Percentiles rank a stretch among this genome's conserved stretches.
phyloP scores from a whole-genome alignment of 1,140 invertebrate species.

The Lutraria rhynchaena region DNA sequence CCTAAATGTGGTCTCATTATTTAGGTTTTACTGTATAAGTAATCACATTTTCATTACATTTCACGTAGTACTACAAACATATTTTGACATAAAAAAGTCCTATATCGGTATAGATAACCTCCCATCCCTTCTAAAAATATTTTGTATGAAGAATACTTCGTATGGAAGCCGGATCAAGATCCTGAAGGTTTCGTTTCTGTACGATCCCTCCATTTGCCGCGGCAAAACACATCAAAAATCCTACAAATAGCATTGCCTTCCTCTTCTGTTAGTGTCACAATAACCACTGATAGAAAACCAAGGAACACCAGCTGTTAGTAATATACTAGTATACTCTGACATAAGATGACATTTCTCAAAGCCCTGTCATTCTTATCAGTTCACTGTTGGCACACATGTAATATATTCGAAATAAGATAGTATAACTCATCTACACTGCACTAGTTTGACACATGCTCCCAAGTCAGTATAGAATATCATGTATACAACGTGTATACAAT shows the following conservation, averaged over 20 bases:
- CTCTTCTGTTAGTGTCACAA: too few species aligned
- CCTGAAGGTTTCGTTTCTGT: conserved; percentile 2
- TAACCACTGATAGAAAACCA: too few species aligned
- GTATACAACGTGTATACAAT: too few species aligned
- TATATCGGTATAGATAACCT: background rate
- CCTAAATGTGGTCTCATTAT: background rate
- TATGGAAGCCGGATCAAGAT: conserved; percentile 17
- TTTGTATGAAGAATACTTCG: background rate
- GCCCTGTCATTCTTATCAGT: too few species aligned
- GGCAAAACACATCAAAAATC: background rate
- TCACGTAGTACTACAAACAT: background rate
- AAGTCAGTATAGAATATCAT: too few species aligned
- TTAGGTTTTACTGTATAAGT: background rate
- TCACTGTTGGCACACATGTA: too few species aligned
- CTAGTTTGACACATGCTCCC: too few species aligned
- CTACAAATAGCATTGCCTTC: background rate
- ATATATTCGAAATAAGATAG: too few species aligned
- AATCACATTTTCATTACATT: background rate
- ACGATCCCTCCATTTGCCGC: background rate
- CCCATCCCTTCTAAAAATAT: background rate
- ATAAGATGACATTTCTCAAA: too few species aligned
- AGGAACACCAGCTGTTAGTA: too few species aligned
- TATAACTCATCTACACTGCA: too few species aligned
- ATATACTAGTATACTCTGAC: too few species aligned
- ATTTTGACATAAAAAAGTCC: background rate